Base-by-base conservation (phyloP, 2,797 vertebrate species). In the Acanthis flammea region DNA sequence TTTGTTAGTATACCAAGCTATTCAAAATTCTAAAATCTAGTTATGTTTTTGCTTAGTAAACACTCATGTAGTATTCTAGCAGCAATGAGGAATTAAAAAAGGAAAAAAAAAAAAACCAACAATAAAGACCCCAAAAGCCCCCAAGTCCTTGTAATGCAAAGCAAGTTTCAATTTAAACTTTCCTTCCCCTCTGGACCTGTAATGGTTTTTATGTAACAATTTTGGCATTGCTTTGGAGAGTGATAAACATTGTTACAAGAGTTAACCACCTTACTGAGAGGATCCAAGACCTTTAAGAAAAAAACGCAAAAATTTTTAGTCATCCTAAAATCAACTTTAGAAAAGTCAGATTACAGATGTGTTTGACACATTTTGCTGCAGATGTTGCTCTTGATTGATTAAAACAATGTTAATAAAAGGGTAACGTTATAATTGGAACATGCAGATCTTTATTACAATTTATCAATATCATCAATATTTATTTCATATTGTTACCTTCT, bases 191-290 rank as follows among this genome's bases (percentile, higher is more conserved):
- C 98, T 71, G 98, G 97, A 41, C 98, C 98, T 67, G 99, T 98
- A 94, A 98, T 98, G 92, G 98, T 98, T 7, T 98, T 98, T 95
- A 98, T 98, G 3, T 99, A 99, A 89, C 97, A 97, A 89, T 96
- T 98, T 62, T 98, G 98, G 94, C 98, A 98, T 95, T 99, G 98
- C 92, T 99, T 98, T n/a, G 98, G 98, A 9, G 98, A 99, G 91
- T 98, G 98, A 97, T 99, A 99, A 95, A 98, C 98, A 47, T 98
- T 98, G 95, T 98, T 99, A 94, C 98, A 99, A 63, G 98, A 98
- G 97, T 99, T 99, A 79, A 99, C 98, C 1, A 99, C 98, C 4
- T 98, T 98, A 4, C 98, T 99, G 94, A 99, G 98, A 13, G 1
- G 15, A 39, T 53, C 12, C 41, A 54, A 53, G 21, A 35, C 41